Evolutionary conservation across 2,888 invertebrate species (phyloP).

Genomic region (Dynastes tityus): DNA sequence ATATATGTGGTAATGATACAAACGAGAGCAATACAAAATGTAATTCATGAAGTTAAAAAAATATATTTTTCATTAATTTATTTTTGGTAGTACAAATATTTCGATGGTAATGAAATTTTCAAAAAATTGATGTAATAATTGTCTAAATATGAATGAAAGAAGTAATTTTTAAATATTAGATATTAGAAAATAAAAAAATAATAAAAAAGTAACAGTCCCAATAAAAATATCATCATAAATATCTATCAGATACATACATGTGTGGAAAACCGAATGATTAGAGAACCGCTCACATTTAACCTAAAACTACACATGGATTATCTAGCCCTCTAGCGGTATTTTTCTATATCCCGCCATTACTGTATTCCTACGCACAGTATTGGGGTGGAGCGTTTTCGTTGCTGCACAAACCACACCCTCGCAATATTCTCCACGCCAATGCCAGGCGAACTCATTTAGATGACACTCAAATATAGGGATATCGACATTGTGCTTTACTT

Average conservation of each 20-base stretch:
- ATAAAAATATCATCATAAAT: not conserved
- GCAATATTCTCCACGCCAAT: slow-evolving; percentile 49
- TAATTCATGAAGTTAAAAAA: too few species aligned
- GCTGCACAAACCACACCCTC: slow-evolving; percentile 49
- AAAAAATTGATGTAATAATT: too few species aligned
- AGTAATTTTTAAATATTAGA: too few species aligned
- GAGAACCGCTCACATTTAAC: slow-evolving; percentile 34
- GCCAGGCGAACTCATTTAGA: slow-evolving; percentile 48
- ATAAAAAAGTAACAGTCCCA: too few species aligned
- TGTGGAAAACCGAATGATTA: slow-evolving; percentile 20
- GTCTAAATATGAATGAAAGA: too few species aligned
- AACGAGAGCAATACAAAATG: too few species aligned
- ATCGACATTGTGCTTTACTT: slow-evolving; percentile 48
- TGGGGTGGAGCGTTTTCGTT: slow-evolving; percentile 49
- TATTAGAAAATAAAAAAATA: too few species aligned
- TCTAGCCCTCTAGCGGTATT: slow-evolving; percentile 65
- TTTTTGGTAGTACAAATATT: too few species aligned
- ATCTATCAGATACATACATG: not conserved
- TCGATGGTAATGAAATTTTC: too few species aligned
- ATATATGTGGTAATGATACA: too few species aligned
- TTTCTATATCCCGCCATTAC: slow-evolving; percentile 62
- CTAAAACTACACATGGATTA: slow-evolving; percentile 59
- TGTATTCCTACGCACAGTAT: slow-evolving; percentile 56
- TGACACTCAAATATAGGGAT: slow-evolving; percentile 48
- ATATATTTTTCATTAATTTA: too few species aligned